Evolutionary conservation across 2,888 invertebrate genomes (phyloP).

Genomic region (Dicyrtoma fusca): DNA sequence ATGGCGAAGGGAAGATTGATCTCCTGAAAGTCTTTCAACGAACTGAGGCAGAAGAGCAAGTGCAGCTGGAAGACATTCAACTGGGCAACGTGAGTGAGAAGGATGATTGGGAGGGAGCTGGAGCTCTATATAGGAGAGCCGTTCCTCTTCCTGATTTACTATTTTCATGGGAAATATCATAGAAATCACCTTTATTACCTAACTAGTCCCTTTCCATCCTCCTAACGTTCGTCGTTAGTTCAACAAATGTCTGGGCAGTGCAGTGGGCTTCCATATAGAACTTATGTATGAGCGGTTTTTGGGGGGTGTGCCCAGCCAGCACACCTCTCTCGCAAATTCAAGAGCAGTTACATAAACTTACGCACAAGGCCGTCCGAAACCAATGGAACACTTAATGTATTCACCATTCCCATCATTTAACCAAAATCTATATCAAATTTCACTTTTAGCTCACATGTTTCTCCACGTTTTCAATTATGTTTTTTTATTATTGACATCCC

Average conservation of each 20-base stretch:
- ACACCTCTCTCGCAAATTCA: too few species aligned
- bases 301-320: too few species aligned
- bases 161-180: neutral
- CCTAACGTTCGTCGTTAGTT: neutral
- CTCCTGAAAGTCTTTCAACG: slow-evolving; percentile 37
- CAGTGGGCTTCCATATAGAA: too few species aligned
- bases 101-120: slow-evolving; percentile 13
- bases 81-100: neutral
- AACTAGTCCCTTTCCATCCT: neutral
- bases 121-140: slow-evolving; percentile 11
- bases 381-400: too few species aligned
- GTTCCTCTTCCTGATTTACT: neutral
- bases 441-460: too few species aligned
- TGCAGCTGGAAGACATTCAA: slow-evolving; percentile 34
- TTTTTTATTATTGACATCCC: too few species aligned
- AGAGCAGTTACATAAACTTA: too few species aligned
- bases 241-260: neutral
- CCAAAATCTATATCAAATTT: too few species aligned
- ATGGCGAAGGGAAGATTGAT: slow-evolving; percentile 25
- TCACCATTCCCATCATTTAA: too few species aligned
- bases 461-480: too few species aligned
- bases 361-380: too few species aligned
- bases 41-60: slow-evolving; percentile 32
- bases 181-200: slow-evolving; percentile 19
- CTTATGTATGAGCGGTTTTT: too few species aligned